phyloP scores from a whole-genome alignment of 2,888 invertebrate species.

The Drosophila pullipes region DNA sequence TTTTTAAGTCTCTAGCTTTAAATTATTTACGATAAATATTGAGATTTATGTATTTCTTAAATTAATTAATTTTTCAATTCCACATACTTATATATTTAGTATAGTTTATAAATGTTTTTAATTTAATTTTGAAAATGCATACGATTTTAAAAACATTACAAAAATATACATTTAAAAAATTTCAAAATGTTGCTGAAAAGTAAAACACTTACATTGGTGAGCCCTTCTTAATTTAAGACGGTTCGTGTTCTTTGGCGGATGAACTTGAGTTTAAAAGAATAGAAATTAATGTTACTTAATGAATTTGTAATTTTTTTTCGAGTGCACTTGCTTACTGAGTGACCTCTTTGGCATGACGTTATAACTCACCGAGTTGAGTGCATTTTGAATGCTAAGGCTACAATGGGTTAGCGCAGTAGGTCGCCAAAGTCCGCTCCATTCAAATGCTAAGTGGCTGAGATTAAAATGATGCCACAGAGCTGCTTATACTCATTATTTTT shows the following conservation, averaged over 20 bases:
- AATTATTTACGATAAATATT: too few relatives aligned
- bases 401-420: slow-evolving; percentile 8
- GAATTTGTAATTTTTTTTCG: too few relatives aligned
- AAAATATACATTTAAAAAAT: neutral
- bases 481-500: slow-evolving; percentile 5
- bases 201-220: neutral
- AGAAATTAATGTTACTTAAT: neutral
- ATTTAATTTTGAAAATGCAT: neutral
- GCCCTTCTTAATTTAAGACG: neutral
- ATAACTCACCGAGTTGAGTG: neutral
- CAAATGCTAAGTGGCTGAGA: slow-evolving; percentile 22
- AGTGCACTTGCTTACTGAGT: slow-evolving; percentile 6
- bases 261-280: neutral
- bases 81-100: neutral
- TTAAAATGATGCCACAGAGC: slow-evolving; percentile 16
- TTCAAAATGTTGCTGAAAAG: neutral
- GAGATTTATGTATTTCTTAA: neutral
- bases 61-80: neutral
- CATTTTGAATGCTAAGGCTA: slow-evolving; percentile 5
- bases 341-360: slow-evolving; percentile 40
- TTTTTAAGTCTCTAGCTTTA: neutral
- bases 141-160: neutral
- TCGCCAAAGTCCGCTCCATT: slow-evolving; percentile 7
- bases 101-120: neutral
- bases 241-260: neutral